phyloP scores from a whole-genome alignment of 2,113 vertebrate species.

The Anoplopoma fimbria region DNA sequence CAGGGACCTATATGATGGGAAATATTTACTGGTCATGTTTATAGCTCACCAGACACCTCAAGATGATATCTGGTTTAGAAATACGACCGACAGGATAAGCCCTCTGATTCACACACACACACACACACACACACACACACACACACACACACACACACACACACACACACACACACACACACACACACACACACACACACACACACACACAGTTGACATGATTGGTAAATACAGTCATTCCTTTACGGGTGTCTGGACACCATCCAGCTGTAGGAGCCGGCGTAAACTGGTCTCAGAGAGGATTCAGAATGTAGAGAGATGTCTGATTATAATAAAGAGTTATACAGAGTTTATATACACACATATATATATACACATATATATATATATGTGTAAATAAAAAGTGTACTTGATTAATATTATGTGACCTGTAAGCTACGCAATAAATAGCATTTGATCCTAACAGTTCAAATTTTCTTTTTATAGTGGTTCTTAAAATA shows the following conservation, averaged over 20 bases:
- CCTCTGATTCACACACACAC: conserved; percentile 4
- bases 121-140: conserved; percentile 21
- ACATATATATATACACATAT: neutral
- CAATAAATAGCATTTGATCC: too few species aligned
- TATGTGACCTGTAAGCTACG: neutral
- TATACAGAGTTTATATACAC: neutral
- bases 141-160: neutral
- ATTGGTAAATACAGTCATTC: conserved; percentile 6
- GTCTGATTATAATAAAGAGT: neutral
- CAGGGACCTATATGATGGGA: conserved; percentile 30
- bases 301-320: neutral
- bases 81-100: conserved; percentile 12
- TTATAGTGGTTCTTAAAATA: too few species aligned
- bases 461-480: too few species aligned
- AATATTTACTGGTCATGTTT: conserved; percentile 54
- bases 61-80: conserved; percentile 40
- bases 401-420: neutral
- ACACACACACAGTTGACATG: conserved; percentile 1
- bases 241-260: neutral
- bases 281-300: neutral
- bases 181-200: conserved; percentile 2
- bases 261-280: conserved; percentile 12
- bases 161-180: neutral
- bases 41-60: conserved; percentile 15
- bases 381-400: neutral